Conservation (phyloP, 2,888 invertebrate species). For the Plemyria rubiginata region DNA sequence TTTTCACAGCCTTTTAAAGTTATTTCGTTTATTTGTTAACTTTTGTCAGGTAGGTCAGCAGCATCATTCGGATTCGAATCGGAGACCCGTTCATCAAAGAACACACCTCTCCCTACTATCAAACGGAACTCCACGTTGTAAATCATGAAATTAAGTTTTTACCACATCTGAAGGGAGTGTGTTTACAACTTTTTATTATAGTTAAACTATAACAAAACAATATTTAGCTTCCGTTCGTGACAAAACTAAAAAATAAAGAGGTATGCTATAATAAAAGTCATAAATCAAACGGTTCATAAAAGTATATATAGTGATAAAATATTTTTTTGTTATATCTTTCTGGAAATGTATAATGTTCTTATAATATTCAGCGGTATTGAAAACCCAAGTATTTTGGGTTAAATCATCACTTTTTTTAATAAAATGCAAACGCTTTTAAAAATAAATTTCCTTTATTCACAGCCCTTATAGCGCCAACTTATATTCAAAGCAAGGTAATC, state of each 20-base stretch:
- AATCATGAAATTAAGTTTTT: slow-evolving; percentile 66
- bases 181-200: slow-evolving; percentile 54
- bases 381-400: no score
- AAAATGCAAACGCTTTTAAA: not conserved
- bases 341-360: no score
- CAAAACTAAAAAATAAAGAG: not conserved
- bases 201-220: slow-evolving; percentile 58
- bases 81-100: slow-evolving; percentile 15
- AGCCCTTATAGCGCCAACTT: no score
- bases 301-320: not conserved
- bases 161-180: slow-evolving; percentile 55
- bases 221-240: slow-evolving; percentile 54
- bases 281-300: not conserved
- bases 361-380: no score
- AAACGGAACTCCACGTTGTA: slow-evolving; percentile 46
- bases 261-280: not conserved
- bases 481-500: not conserved
- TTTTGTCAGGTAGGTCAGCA: not conserved
- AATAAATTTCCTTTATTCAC: not conserved
- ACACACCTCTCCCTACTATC: slow-evolving; percentile 13
- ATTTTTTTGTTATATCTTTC: no score
- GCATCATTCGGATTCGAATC: not conserved
- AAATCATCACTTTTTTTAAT: no score
- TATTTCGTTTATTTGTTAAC: no score
- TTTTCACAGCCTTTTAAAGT: no score